Percentiles rank a stretch among this genome's conserved stretches.
phyloP scores from a whole-genome alignment of 1,140 invertebrate species.

The Micrasema minimum region DNA sequence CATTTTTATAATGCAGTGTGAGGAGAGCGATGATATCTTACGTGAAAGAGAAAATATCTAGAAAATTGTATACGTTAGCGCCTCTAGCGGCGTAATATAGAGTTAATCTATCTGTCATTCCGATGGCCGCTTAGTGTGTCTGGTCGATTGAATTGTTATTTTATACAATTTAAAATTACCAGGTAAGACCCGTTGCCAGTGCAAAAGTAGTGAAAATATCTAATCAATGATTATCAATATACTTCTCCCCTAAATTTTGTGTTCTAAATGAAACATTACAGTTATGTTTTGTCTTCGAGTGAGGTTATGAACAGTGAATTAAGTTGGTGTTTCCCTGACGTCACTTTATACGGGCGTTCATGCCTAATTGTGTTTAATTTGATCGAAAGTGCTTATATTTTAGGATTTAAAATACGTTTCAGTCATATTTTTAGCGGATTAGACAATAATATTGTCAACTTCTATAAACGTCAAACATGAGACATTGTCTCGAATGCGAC shows the following conservation, averaged over 20 bases:
- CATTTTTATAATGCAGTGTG: not conserved
- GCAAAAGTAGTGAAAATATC: too few species aligned
- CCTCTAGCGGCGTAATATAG: slow-evolving; percentile 26
- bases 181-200: slow-evolving; percentile 21
- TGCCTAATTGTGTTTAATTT: slow-evolving; percentile 28
- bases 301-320: slow-evolving; percentile 40
- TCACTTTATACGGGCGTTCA: slow-evolving; percentile 40
- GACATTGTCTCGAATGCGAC: not conserved
- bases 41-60: slow-evolving; percentile 23
- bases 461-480: not conserved
- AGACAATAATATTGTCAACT: not conserved
- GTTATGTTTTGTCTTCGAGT: too few species aligned
- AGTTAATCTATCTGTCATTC: slow-evolving; percentile 34
- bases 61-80: slow-evolving; percentile 17
- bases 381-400: slow-evolving; percentile 28
- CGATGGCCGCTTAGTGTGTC: slow-evolving; percentile 34
- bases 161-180: slow-evolving; percentile 24
- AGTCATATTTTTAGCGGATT: not conserved
- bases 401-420: too few species aligned
- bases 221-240: too few species aligned
- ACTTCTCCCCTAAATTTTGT: too few species aligned
- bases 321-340: slow-evolving; percentile 40
- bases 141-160: slow-evolving; percentile 32
- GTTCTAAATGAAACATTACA: too few species aligned
- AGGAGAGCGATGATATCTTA: slow-evolving; percentile 5